Base-by-base conservation (phyloP, 2,888 invertebrate species). In the Anarsia innoxiella region DNA sequence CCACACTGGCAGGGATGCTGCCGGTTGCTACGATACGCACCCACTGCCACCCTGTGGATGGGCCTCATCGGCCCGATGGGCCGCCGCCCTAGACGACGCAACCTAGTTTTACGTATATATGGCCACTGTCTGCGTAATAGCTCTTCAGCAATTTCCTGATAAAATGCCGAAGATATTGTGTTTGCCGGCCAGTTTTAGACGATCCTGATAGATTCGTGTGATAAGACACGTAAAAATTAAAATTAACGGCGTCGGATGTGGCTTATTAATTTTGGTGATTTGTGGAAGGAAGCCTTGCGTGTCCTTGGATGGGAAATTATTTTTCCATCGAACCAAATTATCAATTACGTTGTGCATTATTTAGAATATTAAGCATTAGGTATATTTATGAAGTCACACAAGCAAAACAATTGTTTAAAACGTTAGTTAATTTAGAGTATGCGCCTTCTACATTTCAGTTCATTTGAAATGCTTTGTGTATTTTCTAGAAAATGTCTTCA, bases 1-100 rank as follows among this genome's bases (percentile, higher is more conserved):
- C 66, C 61, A 66, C 59, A 83, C 83, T 83, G 82, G 49, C 66
- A 76, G 77, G 83, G 83, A 84, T 80, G 82, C 83, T 82, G 82
- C 46, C 45, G 49, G 83, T 84, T 84, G 83, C 83, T 80, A 80
- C 61, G 83, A 72, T 80, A 84, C 82, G 53, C 67, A 58, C 70
- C 72, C 71, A 56, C 54, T 53, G 53, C 70, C 70, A 66, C 72
- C 77, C 74, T 68, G 63, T 50, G 46, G 51, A 47, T 50, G 16
- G n/a, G n/a, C n/a, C n/a, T n/a, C n/a, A n/a, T n/a, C n/a, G n/a
- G 35, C 54, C 64, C 64, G 40, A 31, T 33, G 31, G 36, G 60
- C 62, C 60, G 66, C 79, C 79, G 79, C 82, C 82, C 79, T 76
- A 72, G 66, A 70, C 69, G 69, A 68, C 60, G 62, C 83, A 83